A percentile compares a stretch with the other conserved stretches of the same genome.
Evolutionary conservation across 1,140 invertebrate genomes (phyloP).

Genomic region (Euura lappo): DNA sequence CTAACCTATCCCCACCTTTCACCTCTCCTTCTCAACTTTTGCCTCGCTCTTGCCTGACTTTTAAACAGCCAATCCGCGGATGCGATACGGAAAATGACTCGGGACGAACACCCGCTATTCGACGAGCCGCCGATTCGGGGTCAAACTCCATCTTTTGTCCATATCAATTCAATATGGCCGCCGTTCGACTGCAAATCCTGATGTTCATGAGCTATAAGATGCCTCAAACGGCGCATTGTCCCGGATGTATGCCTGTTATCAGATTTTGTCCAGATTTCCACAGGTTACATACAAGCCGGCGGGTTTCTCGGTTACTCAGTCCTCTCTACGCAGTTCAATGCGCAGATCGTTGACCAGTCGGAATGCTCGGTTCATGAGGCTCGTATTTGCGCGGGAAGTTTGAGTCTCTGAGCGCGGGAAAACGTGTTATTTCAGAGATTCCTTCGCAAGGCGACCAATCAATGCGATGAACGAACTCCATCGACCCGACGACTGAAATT

Average conservation of each 20-base stretch:
- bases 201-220: too few relatives aligned
- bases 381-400: neutral
- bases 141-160: constrained; percentile 1
- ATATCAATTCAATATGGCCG: neutral
- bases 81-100: neutral
- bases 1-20: constrained; percentile 19
- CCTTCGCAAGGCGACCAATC: too few relatives aligned
- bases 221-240: too few relatives aligned
- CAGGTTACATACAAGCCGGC: neutral
- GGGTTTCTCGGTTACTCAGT: neutral
- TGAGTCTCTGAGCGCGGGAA: neutral
- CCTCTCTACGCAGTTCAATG: neutral
- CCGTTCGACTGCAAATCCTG: neutral
- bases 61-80: neutral
- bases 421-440: too few relatives aligned
- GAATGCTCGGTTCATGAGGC: neutral
- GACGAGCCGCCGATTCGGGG: neutral
- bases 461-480: too few relatives aligned
- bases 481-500: too few relatives aligned
- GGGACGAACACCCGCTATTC: neutral
- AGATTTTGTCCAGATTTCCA: neutral
- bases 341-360: neutral
- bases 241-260: too few relatives aligned
- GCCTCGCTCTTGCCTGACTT: neutral
- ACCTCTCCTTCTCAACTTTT: constrained; percentile 1